phyloP scores from a whole-genome alignment of 2,113 vertebrate genomes.

The Equus przewalskii region DNA sequence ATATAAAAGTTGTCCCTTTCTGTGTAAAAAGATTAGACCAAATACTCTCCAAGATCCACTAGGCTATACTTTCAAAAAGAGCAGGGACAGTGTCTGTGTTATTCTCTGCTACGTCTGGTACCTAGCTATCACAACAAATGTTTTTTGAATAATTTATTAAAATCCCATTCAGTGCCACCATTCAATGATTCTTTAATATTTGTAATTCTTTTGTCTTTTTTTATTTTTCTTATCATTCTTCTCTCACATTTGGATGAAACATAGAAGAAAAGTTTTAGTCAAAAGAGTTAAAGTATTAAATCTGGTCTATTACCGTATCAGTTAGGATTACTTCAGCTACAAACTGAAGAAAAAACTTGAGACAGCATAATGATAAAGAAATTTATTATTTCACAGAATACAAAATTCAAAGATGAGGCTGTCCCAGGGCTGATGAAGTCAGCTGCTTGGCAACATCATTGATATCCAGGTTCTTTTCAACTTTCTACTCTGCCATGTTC shows the following conservation, averaged over 20 bases:
- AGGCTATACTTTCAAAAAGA: neutral
- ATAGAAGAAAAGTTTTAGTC: neutral
- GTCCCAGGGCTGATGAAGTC: neutral
- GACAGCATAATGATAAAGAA: neutral
- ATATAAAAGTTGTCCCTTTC: neutral
- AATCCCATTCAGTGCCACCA: neutral
- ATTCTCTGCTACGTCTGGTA: neutral
- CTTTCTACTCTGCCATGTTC: neutral
- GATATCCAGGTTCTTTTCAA: neutral
- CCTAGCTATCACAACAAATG: neutral
- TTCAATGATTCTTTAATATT: slow-evolving; percentile 49
- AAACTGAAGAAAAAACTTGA: neutral
- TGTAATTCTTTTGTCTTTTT: slow-evolving; percentile 32
- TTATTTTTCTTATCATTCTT: neutral
- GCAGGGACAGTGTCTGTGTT: neutral
- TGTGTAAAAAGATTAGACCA: slow-evolving; percentile 35
- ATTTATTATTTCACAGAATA: neutral
- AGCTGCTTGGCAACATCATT: neutral
- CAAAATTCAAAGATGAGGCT: neutral
- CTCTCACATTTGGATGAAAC: neutral
- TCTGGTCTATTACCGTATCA: neutral
- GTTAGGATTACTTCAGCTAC: neutral
- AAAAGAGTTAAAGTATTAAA: slow-evolving; percentile 38
- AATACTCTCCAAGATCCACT: neutral
- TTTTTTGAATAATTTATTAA: slow-evolving; percentile 64